phyloP scores from a whole-genome alignment of 2,113 vertebrate species.

The Trachemys scripta region DNA sequence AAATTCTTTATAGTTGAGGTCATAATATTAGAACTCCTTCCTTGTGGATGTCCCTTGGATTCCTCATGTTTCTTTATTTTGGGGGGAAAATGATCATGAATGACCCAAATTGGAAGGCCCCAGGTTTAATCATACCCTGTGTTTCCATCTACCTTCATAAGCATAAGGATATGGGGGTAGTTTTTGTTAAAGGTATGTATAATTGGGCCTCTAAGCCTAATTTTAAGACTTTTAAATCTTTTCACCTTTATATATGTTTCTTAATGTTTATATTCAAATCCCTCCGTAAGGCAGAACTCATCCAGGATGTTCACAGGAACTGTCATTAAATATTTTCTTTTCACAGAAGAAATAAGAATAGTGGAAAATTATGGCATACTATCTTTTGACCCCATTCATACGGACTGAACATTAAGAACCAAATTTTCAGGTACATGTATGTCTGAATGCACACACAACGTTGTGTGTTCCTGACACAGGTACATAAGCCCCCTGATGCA shows the following conservation, averaged over 20 bases:
- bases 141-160: not conserved
- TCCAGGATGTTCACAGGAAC: not conserved
- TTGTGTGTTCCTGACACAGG: not conserved
- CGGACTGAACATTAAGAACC: not conserved
- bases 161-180: accelerated
- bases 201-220: not conserved
- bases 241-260: not conserved
- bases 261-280: not conserved
- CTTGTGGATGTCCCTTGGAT: too few relatives aligned
- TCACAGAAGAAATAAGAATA: not conserved
- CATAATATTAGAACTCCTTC: too few relatives aligned
- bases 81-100: too few relatives aligned
- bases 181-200: not conserved
- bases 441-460: not conserved
- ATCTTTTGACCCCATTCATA: not conserved
- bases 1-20: too few relatives aligned
- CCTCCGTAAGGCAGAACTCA: not conserved
- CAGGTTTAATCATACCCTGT: too few relatives aligned
- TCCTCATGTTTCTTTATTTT: too few relatives aligned
- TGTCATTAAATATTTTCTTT: not conserved
- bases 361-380: not conserved
- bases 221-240: not conserved
- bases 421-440: not conserved
- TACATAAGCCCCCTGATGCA: not conserved
- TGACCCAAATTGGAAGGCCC: too few relatives aligned